These are phyloP conservation scores for Nephotettix cincticeps DNA, from an alignment of 1,140 invertebrate species.

Conservation along the genomic window DNA sequence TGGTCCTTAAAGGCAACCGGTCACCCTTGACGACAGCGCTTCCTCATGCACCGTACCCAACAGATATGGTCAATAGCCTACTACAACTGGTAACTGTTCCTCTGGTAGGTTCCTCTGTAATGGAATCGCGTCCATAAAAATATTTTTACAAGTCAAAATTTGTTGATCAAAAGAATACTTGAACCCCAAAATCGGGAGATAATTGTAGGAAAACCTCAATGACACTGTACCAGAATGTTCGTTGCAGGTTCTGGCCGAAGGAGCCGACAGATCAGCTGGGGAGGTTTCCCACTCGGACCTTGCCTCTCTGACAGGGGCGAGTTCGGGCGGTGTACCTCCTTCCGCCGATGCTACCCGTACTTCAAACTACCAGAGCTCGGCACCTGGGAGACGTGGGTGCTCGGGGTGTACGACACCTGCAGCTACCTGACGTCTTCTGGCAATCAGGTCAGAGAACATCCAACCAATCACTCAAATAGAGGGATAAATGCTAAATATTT, in stretches of 20 bases:
- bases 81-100: background rate
- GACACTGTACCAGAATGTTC: background rate
- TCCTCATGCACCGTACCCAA: background rate
- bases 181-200: background rate
- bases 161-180: background rate
- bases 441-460: constrained; percentile 62
- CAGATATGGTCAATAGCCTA: background rate
- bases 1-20: too few species aligned
- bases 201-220: background rate
- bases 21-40: too few species aligned
- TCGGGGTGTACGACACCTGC: constrained; percentile 75
- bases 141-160: background rate
- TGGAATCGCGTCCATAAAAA: background rate
- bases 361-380: constrained; percentile 66
- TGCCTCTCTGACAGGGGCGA: constrained; percentile 71
- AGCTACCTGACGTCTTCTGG: constrained; percentile 66
- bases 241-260: background rate
- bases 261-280: constrained; percentile 25
- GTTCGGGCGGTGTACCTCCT: constrained; percentile 69
- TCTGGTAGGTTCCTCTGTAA: background rate
- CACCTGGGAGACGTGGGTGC: constrained; percentile 66
- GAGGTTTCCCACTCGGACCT: constrained; percentile 42
- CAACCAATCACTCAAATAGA: too few species aligned
- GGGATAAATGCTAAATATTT: too few species aligned
- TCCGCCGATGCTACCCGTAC: constrained; percentile 74